Evolutionary conservation across 1,140 invertebrate genomes (phyloP).

Genomic region (honey bee (Apis mellifera)): DNA sequence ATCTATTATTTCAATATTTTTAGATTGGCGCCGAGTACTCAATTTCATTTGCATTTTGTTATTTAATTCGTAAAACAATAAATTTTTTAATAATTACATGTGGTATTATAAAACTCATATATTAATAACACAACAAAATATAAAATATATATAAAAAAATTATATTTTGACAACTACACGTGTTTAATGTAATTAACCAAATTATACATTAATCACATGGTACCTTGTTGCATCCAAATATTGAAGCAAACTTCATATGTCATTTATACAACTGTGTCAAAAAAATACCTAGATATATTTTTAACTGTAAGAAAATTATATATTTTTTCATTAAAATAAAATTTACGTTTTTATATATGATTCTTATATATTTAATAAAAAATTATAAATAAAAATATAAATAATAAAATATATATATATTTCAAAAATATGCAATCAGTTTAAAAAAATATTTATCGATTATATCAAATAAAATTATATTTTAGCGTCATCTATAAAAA

Average conservation of each 20-base stretch:
- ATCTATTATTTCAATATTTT: slow-evolving; percentile 27
- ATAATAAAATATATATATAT: background rate
- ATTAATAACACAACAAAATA: background rate
- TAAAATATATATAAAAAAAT: background rate
- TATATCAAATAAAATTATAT: background rate
- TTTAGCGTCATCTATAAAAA: background rate
- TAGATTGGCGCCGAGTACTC: background rate
- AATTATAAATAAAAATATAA: no score
- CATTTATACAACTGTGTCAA: background rate
- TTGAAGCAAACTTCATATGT: background rate
- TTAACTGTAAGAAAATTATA: background rate
- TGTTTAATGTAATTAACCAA: slow-evolving; percentile 18
- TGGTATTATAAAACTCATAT: background rate
- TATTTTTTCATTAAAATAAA: background rate
- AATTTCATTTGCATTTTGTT: slow-evolving; percentile 54
- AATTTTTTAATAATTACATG: background rate
- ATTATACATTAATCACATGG: slow-evolving; percentile 21
- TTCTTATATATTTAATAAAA: no score
- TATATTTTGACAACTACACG: slow-evolving; percentile 19
- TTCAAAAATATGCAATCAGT: background rate
- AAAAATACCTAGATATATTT: background rate
- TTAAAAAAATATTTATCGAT: background rate
- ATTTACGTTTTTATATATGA: no score
- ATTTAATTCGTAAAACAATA: background rate
- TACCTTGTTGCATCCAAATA: slow-evolving; percentile 6